phyloP scores from a whole-genome alignment of 2,797 vertebrate species.

The Lepidocolaptes lacrymiger region DNA sequence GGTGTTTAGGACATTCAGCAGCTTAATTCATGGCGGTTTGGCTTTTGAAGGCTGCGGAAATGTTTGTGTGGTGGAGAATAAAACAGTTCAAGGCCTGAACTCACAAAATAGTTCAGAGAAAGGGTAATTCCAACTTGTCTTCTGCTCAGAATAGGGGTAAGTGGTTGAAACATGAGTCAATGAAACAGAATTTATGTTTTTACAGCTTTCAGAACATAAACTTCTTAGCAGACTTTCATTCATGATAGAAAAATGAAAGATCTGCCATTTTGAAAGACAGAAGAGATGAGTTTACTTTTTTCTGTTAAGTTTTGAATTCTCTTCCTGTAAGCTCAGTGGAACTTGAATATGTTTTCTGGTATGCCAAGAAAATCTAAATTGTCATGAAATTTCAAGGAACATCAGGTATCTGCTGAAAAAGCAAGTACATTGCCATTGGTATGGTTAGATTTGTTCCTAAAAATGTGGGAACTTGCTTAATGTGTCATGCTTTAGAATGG shows the following conservation, averaged over 20 bases:
- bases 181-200: background rate
- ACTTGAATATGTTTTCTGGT: background rate
- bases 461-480: background rate
- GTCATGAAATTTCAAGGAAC: background rate
- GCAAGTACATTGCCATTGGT: background rate
- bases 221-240: background rate
- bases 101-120: background rate
- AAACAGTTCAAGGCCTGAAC: background rate
- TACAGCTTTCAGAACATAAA: background rate
- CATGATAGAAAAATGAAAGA: background rate
- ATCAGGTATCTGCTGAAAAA: background rate
- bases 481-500: background rate
- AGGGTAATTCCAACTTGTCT: background rate
- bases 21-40: background rate
- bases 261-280: background rate
- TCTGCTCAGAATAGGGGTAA: background rate
- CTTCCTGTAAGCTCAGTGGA: background rate
- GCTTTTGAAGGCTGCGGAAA: background rate
- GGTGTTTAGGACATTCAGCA: background rate
- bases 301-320: background rate
- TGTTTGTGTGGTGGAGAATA: background rate
- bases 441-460: background rate
- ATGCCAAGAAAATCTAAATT: background rate
- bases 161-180: background rate
- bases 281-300: background rate